phyloP scores from a whole-genome alignment of 1,140 invertebrate species.

The Drosophila ercepeae region DNA sequence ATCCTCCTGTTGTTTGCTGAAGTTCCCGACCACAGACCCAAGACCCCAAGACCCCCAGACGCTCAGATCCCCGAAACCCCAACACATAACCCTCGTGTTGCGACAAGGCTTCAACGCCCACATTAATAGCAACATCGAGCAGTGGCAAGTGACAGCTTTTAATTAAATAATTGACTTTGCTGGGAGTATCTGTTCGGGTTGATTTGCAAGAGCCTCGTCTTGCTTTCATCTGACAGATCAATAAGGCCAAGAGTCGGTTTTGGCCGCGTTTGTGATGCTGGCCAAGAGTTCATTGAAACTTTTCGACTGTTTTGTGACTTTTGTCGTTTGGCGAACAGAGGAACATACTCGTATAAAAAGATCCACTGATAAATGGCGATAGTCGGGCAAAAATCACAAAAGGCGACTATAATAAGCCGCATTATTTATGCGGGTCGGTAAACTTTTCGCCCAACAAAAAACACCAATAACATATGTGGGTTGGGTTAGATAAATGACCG shows the following conservation, averaged over 20 bases:
- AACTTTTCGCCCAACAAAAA: slow-evolving; percentile 42
- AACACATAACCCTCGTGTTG: neutral
- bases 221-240: slow-evolving; percentile 60
- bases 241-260: slow-evolving; percentile 9
- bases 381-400: slow-evolving; percentile 3
- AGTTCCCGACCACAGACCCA: slow-evolving; percentile 5
- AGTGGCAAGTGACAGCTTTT: slow-evolving; percentile 68
- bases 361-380: slow-evolving; percentile 19
- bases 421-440: slow-evolving; percentile 64
- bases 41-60: neutral
- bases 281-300: slow-evolving; percentile 62
- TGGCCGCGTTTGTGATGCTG: slow-evolving; percentile 57
- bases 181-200: slow-evolving; percentile 26
- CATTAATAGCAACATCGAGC: slow-evolving; percentile 49
- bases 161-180: slow-evolving; percentile 76
- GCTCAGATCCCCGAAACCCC: neutral
- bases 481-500: slow-evolving; percentile 54
- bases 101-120: slow-evolving; percentile 30
- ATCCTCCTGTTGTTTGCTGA: slow-evolving; percentile 31
- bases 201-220: slow-evolving; percentile 18
- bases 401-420: slow-evolving; percentile 21
- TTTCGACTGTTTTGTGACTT: slow-evolving; percentile 31
- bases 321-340: slow-evolving; percentile 10
- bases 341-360: slow-evolving; percentile 27
- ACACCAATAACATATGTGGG: slow-evolving; percentile 40